A percentile compares a stretch with the other conserved stretches of the same genome.
Evolutionary conservation across 2,113 vertebrate genomes (phyloP).

Genomic region (Coracopsis vasa): DNA sequence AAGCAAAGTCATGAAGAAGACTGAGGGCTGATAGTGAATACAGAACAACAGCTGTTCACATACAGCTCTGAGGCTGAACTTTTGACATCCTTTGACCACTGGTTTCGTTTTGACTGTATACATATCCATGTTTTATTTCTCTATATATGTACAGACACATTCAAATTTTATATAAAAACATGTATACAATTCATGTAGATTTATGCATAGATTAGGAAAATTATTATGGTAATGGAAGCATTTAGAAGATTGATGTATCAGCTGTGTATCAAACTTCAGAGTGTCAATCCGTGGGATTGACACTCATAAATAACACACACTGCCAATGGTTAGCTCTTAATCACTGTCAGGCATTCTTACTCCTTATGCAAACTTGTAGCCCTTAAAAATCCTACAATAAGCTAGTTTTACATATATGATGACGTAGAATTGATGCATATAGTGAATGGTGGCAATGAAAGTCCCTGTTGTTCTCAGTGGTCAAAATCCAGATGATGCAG

Average conservation of each 20-base stretch:
- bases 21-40: neutral
- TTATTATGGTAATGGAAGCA: neutral
- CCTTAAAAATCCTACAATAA: neutral
- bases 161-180: neutral
- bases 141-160: fast-evolving
- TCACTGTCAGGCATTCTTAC: neutral
- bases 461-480: neutral
- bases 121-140: neutral
- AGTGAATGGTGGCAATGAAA: neutral
- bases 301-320: neutral
- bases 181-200: fast-evolving
- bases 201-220: neutral
- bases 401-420: neutral
- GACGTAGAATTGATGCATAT: fast-evolving
- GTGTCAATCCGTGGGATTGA: neutral
- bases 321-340: neutral
- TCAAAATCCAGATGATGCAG: neutral
- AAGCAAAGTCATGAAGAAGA: neutral
- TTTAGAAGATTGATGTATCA: neutral
- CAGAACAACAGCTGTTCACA: neutral
- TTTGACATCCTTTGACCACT: neutral
- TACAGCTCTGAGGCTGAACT: neutral
- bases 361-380: neutral
- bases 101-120: neutral
- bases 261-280: neutral